Evolutionary conservation across 2,888 invertebrate genomes (phyloP), one percentile per base, ranked within the genome.

Genomic region (Girardia tigrina): DNA sequence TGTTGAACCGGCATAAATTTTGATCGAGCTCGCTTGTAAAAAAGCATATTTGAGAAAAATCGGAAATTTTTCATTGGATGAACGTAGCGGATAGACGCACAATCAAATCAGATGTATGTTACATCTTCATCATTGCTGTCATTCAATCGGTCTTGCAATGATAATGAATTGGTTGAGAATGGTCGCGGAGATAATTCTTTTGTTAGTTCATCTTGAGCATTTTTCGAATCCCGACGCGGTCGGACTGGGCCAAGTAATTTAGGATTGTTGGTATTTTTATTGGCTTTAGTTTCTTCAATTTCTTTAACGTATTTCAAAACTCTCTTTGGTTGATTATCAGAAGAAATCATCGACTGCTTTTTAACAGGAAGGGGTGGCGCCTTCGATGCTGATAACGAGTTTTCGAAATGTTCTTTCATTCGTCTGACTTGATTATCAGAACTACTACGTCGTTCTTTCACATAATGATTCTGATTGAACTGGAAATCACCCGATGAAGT

Each of bases 121-220:
- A 56, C 56, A 56, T 56, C 56, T 4, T 56, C 56, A 56, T 56
- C 56, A 56, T 56, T 56, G 56, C 8, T n/a, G 23, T 56, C 56
- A 56, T 56, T 56, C n/a, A 56, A 56, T 23, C 23, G n/a, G 4
- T 56, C 56, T 20, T 56, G 56, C n/a, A 56, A 56, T 56, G 56
- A 56, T 4, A 8, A 16, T 12, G 4, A 20, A 56, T 56, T 56
- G 8, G 8, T 56, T 56, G 56, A 8, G 23, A 20, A 2, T 56
- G 56, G 23, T 4, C n/a, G 56, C n/a, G 8, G n/a, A 12, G 56
- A 56, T 4, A 2, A 2, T 56, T n/a, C n/a, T n/a, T 12, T 56
- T 12, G 56, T 2, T 8, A 2, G 56, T 56, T 56, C 8, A 6
- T 8, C n/a, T 56, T 4, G n/a, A 56, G 56, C n/a, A 56, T 56